A percentile compares a stretch with the other conserved stretches of the same genome.
These are phyloP conservation scores for Ailurus styani DNA, from an alignment of 2,113 vertebrate genomes.

Conservation along the genomic window DNA sequence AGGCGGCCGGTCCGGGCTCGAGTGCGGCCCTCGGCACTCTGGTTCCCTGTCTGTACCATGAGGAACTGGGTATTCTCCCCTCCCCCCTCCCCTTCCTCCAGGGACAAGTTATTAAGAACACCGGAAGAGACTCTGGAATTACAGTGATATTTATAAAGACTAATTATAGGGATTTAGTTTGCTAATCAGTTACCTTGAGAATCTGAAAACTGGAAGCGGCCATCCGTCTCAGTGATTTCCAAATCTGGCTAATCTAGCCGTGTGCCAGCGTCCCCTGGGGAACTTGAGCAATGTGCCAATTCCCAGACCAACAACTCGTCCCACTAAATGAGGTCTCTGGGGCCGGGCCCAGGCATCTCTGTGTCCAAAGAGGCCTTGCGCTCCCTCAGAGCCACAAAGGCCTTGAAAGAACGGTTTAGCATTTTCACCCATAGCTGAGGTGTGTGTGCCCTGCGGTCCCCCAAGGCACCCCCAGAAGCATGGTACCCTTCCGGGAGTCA, in stretches of 20 bases:
- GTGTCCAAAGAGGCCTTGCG: background rate
- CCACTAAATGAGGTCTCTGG: background rate
- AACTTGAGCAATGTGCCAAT: background rate
- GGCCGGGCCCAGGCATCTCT: background rate
- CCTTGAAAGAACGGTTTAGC: background rate
- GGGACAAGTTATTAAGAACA: background rate
- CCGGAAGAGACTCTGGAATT: background rate
- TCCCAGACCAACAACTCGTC: background rate
- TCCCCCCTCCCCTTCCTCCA: background rate
- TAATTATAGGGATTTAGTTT: conserved; percentile 29
- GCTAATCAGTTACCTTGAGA: conserved; percentile 23
- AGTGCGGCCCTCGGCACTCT: background rate
- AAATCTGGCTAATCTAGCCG: background rate
- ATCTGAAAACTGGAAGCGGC: background rate
- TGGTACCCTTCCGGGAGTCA: background rate
- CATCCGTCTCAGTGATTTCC: background rate
- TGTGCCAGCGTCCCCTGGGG: background rate
- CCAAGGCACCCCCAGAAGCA: background rate
- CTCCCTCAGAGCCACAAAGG: background rate
- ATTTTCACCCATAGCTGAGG: background rate
- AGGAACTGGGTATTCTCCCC: background rate
- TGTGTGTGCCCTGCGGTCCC: background rate
- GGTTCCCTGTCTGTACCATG: background rate
- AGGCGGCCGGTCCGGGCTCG: background rate
- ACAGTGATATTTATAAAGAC: conserved; percentile 8